Evolutionary conservation across 2,888 invertebrate genomes (phyloP).

Genomic region (Villa cingulata): DNA sequence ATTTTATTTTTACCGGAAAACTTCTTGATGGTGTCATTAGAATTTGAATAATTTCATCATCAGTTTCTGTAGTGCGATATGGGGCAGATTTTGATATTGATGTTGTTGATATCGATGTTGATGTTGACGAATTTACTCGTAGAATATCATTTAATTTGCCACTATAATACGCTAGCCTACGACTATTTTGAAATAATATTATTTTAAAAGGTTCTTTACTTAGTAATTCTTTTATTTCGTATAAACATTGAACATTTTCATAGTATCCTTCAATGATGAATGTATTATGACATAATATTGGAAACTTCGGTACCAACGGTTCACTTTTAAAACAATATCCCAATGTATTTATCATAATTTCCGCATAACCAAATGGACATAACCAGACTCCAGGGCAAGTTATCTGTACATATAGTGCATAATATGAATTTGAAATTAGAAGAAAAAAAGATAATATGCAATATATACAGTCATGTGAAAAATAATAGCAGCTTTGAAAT

Average conservation of each 20-base stretch:
- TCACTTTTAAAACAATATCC: slow-evolving; percentile 33
- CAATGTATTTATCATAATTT: slow-evolving; percentile 29
- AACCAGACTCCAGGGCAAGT: slow-evolving; percentile 36
- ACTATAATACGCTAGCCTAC: slow-evolving; percentile 28
- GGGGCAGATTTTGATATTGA: too few relatives aligned
- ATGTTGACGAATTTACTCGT: slow-evolving; percentile 10
- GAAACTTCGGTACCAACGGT: slow-evolving; percentile 31
- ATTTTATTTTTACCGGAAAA: slow-evolving; percentile 24
- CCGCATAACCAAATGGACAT: slow-evolving; percentile 30
- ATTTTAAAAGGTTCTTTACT: slow-evolving; percentile 27
- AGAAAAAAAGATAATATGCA: background rate
- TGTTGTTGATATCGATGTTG: too few relatives aligned
- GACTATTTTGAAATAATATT: slow-evolving; percentile 33
- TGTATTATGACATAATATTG: slow-evolving; percentile 30
- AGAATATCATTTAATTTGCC: slow-evolving; percentile 28
- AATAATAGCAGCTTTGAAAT: too few relatives aligned
- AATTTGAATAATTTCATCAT: slow-evolving; percentile 26
- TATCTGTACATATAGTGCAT: too few relatives aligned
- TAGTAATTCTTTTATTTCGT: slow-evolving; percentile 23
- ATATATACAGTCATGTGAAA: too few relatives aligned
- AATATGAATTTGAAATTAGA: slow-evolving; percentile 5
- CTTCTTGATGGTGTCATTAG: slow-evolving; percentile 30
- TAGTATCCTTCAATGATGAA: slow-evolving; percentile 34
- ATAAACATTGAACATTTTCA: slow-evolving; percentile 21
- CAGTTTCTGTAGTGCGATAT: slow-evolving; percentile 7